Evolutionary conservation across 1,140 invertebrate species (phyloP), one percentile per base, ranked within the genome.

Genomic region (Ganaspis sp.): DNA sequence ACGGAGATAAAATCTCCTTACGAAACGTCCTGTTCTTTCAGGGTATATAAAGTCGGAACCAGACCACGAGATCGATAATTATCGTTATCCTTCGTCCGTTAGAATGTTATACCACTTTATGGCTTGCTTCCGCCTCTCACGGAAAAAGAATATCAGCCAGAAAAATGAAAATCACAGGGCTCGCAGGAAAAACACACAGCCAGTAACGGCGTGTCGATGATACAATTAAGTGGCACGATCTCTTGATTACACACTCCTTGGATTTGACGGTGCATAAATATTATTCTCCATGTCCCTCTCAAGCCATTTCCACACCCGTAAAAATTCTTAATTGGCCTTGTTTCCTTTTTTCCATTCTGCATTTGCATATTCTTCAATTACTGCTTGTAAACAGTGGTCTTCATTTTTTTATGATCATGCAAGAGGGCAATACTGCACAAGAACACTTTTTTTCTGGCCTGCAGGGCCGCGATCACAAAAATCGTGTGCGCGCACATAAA

Each of bases 41-140:
- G 12, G 23, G 54, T 11, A 26, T 29, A 64, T 64, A 64, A 64
- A 64, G 23, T 64, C 15, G 26, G 26, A 64, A 64, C 58, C 12
- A 64, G 58, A 64, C 58, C 23, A 64, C 12, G 15, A 64, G 21
- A 64, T 64, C 58, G 58, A 29, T 64, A 64, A 64, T 64, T 64
- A 64, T 64, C 58, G 58, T 64, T 64, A 64, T 64, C 58, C 58
- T 64, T 64, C 58, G 12, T 64, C 58, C 58, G 58, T 29, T 64
- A 64, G 58, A 64, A 64, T 64, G 12, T 26, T 64, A 26, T 26
- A n/a, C 23, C 26, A 64, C 58, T 34, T 64, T 34, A 64, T n/a
- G 29, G 15, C 58, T 34, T 29, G 21, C 58, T 64, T 64, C 58
- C 58, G 58, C 58, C 23, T 64, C 12, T 64, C 58, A 12, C 17